phyloP scores from a whole-genome alignment of 1,140 invertebrate genomes.

The Rhopalosiphum padi region DNA sequence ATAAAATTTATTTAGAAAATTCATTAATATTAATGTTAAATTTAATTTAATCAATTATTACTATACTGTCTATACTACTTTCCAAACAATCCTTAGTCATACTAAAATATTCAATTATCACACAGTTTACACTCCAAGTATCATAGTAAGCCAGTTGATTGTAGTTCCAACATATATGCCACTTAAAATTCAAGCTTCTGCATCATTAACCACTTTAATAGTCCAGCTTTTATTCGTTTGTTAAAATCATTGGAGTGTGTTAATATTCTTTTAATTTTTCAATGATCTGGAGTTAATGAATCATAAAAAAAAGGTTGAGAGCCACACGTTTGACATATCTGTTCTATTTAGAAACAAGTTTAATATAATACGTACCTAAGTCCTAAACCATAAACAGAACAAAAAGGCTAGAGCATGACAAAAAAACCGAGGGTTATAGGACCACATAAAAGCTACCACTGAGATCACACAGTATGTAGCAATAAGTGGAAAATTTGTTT shows the following conservation, averaged over 20 bases:
- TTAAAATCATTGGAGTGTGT: too few species aligned
- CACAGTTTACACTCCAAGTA: neutral
- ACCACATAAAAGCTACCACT: neutral
- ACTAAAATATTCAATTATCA: neutral
- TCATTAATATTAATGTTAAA: neutral
- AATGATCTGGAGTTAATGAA: too few species aligned
- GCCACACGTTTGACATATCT: too few species aligned
- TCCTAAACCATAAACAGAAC: too few species aligned
- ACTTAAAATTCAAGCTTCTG: neutral
- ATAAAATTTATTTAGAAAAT: neutral
- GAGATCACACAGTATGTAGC: neutral
- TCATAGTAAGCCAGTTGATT: neutral
- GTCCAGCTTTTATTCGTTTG: neutral
- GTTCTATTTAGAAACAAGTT: too few species aligned
- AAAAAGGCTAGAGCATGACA: too few species aligned
- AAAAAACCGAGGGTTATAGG: too few species aligned
- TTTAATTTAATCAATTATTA: neutral
- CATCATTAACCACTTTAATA: neutral
- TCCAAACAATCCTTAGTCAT: neutral
- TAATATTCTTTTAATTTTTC: too few species aligned
- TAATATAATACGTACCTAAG: too few species aligned
- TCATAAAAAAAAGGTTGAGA: too few species aligned
- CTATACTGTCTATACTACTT: neutral
- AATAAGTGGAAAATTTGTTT: neutral
- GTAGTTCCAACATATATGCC: neutral